phyloP scores from a whole-genome alignment of 2,113 vertebrate species.

The Asarcornis scutulata region DNA sequence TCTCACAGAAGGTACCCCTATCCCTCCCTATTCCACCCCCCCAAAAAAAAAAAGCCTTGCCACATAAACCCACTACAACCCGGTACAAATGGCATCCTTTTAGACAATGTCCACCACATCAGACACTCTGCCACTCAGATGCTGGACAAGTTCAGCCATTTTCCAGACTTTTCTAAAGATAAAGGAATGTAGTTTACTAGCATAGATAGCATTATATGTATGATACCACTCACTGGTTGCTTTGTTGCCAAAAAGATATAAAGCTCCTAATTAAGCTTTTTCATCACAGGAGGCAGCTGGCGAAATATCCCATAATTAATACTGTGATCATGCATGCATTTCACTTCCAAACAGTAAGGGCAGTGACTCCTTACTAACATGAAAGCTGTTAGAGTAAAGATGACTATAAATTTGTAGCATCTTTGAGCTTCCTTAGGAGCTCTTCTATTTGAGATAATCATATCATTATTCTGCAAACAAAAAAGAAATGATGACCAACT shows the following conservation, averaged over 20 bases:
- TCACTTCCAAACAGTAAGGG: slow-evolving; percentile 33
- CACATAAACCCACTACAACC: background rate
- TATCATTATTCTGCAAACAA: slow-evolving; percentile 42
- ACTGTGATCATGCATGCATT: background rate
- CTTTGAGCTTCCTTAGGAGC: slow-evolving; percentile 25
- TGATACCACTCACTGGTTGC: slow-evolving; percentile 1
- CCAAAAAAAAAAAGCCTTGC: no score
- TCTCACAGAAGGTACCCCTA: no score
- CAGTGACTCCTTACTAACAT: slow-evolving; percentile 31
- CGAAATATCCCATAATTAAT: slow-evolving; percentile 63
- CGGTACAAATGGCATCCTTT: background rate
- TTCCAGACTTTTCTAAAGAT: slow-evolving; percentile 18
- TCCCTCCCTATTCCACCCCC: no score
- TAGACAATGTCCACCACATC: background rate
- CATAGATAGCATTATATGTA: background rate
- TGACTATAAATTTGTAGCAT: slow-evolving; percentile 5
- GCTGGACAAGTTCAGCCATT: background rate
- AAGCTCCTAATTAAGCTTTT: slow-evolving; percentile 52
- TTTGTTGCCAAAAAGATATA: slow-evolving; percentile 46
- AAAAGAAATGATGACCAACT: slow-evolving; percentile 33
- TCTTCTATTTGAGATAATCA: slow-evolving; percentile 31
- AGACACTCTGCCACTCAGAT: background rate
- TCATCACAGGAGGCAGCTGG: slow-evolving; percentile 8
- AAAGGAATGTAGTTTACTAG: background rate
- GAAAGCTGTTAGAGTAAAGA: slow-evolving; percentile 43